Percentiles rank a stretch among this genome's conserved stretches.
Conservation (phyloP, 2,888 invertebrate species). For the Eudasyphora cyanicolor region DNA sequence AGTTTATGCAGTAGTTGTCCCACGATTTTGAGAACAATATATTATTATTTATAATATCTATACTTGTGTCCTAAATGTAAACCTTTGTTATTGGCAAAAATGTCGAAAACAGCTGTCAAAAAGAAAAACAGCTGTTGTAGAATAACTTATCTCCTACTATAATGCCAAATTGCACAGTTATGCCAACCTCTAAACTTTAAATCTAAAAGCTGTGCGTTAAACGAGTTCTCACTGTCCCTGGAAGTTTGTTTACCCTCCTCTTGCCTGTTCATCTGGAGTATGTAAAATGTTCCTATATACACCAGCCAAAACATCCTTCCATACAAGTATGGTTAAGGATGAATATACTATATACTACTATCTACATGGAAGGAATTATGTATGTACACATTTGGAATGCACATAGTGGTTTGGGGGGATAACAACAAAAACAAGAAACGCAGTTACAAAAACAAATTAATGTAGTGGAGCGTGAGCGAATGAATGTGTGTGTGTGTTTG, state of each 20-base stretch:
- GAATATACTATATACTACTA: not conserved
- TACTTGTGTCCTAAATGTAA: no score
- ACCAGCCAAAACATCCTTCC: constrained; percentile 5
- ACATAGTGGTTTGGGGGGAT: constrained; percentile 7
- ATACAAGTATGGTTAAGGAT: not conserved
- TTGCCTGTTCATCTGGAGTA: not conserved
- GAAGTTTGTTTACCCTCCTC: constrained; percentile 6
- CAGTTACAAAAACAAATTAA: not conserved
- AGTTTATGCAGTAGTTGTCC: no score
- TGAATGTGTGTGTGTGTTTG: not conserved
- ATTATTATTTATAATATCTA: no score
- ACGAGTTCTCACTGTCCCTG: no score
- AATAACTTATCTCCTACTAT: no score
- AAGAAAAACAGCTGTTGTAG: no score
- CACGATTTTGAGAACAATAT: no score
- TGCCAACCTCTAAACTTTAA: no score
- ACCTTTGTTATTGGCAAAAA: no score
- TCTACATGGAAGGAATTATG: not conserved
- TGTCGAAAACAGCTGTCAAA: no score
- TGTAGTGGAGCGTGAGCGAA: not conserved
- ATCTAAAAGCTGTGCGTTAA: no score
- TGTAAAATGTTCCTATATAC: not conserved
- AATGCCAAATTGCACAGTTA: no score
- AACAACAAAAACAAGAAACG: constrained; percentile 1
- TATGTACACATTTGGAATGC: constrained; percentile 41